A percentile compares a stretch with the other conserved stretches of the same genome.
phyloP scores from a whole-genome alignment of 92 coral and sea anemone species.

The Siderastrea radians region DNA sequence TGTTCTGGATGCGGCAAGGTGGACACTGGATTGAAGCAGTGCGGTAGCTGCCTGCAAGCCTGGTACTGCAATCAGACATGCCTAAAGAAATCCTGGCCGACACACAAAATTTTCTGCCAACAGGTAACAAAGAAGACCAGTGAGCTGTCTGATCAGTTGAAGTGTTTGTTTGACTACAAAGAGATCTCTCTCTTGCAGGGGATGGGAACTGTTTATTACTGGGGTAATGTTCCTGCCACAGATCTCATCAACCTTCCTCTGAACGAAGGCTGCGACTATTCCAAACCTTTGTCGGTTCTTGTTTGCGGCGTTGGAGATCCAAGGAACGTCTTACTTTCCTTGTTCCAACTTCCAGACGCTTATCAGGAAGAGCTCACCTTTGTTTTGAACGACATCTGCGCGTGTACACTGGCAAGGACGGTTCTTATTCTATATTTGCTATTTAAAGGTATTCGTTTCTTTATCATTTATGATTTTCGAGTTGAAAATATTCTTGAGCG shows the following conservation, averaged over 20 bases:
- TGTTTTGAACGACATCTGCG: conserved; percentile 73
- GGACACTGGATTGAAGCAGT: conserved; percentile 29
- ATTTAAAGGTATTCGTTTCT: conserved; percentile 51
- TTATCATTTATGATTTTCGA: background rate
- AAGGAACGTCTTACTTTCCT: conserved; percentile 66
- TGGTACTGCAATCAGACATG: conserved; percentile 71
- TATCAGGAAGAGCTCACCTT: conserved; percentile 62
- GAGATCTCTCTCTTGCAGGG: background rate
- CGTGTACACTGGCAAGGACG: conserved; percentile 78
- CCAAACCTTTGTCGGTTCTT: conserved; percentile 58
- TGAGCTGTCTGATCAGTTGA: conserved; percentile 1
- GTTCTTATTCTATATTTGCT: conserved; percentile 79
- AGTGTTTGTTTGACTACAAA: background rate
- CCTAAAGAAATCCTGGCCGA: conserved; percentile 38
- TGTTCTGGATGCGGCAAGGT: conserved; percentile 52
- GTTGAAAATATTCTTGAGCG: too few relatives aligned
- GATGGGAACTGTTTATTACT: conserved; percentile 54
- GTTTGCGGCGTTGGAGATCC: conserved; percentile 87
- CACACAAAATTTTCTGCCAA: conserved; percentile 64
- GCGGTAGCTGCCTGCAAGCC: conserved; percentile 58
- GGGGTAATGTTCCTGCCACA: conserved; percentile 83
- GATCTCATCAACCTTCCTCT: conserved; percentile 73
- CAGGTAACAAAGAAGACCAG: conserved; percentile 22
- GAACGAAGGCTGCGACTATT: conserved; percentile 75
- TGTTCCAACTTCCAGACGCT: conserved; percentile 56